Conservation (phyloP, 2,888 invertebrate species). For the Aporophyla nigra region DNA sequence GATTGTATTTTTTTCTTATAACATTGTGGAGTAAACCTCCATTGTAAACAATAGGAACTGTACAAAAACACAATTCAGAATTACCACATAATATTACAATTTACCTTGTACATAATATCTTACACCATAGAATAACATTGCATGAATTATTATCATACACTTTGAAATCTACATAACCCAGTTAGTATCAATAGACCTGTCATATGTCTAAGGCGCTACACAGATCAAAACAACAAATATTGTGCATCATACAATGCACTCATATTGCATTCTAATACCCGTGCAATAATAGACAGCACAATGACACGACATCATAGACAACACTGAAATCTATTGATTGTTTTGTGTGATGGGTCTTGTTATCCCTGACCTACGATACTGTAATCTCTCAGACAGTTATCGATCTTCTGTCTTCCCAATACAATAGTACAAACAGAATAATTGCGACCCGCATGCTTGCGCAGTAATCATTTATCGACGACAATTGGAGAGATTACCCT, state of each 20-base stretch:
- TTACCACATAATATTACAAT: background rate
- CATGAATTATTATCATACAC: background rate
- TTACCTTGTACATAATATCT: background rate
- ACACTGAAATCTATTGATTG: constrained; percentile 25
- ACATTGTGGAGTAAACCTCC: background rate
- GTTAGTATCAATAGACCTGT: background rate
- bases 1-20: background rate
- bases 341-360: background rate
- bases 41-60: background rate
- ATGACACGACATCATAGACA: constrained; percentile 1
- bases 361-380: constrained; percentile 24
- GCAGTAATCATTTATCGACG: constrained; percentile 27
- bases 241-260: constrained; percentile 5
- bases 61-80: background rate
- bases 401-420: background rate
- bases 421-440: constrained; percentile 12
- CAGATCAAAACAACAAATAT: constrained; percentile 14
- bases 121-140: background rate
- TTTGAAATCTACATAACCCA: constrained; percentile 1
- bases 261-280: background rate
- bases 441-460: constrained; percentile 36
- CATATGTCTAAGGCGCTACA: background rate
- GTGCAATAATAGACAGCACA: constrained; percentile 20
- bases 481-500: constrained; percentile 37
- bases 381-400: background rate